Conservation (phyloP, 2,113 vertebrate genomes). For the Antechinus flavipes region DNA sequence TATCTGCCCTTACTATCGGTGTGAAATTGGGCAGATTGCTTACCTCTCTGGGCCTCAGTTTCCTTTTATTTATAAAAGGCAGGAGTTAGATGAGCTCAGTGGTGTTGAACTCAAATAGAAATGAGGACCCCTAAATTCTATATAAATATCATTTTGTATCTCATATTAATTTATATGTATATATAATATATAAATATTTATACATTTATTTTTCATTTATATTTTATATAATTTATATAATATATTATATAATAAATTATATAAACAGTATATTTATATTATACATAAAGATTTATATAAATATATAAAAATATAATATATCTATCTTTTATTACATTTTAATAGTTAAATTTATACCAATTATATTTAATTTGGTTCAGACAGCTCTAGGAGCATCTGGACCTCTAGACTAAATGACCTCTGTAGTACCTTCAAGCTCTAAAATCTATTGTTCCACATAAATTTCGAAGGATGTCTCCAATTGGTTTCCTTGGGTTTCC, state of each 20-base stretch:
- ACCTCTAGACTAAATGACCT: not conserved
- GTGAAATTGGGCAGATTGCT: not conserved
- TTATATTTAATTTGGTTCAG: not conserved
- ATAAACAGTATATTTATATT: too few species aligned
- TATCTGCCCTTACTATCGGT: not conserved
- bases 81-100: not conserved
- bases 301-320: not conserved
- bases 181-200: too few species aligned
- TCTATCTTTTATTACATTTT: not conserved
- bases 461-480: not conserved
- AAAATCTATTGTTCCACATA: not conserved
- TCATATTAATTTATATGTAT: not conserved
- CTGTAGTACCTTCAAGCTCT: not conserved
- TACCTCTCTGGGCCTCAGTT: not conserved
- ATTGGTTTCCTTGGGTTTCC: not conserved
- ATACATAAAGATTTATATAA: too few species aligned
- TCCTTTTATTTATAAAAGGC: not conserved
- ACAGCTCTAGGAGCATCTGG: not conserved
- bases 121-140: not conserved
- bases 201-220: too few species aligned
- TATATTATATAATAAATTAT: too few species aligned
- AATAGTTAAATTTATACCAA: not conserved
- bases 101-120: not conserved
- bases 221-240: too few species aligned
- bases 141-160: not conserved